phyloP scores from a whole-genome alignment of 2,888 invertebrate genomes.

The Xanthorhoe spadicearia region DNA sequence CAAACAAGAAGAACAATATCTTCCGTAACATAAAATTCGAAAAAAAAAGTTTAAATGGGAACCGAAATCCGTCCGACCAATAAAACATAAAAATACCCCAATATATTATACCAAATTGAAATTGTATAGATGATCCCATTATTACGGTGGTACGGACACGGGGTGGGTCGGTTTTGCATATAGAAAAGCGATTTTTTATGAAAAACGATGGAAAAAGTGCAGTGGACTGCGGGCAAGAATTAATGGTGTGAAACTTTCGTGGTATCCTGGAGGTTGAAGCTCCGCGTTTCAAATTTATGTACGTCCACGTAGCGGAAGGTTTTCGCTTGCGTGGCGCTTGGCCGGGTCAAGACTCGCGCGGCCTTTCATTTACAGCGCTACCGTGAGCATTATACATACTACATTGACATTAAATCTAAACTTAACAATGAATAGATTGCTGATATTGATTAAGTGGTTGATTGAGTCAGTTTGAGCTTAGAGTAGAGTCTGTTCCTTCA shows the following conservation, averaged over 20 bases:
- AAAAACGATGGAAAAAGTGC: slow-evolving; percentile 67
- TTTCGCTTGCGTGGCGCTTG: slow-evolving; percentile 44
- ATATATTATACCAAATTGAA: slow-evolving; percentile 74
- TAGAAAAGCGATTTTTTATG: slow-evolving; percentile 66
- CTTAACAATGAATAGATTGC: background rate
- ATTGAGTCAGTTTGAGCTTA: too few species aligned
- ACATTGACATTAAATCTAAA: too few species aligned
- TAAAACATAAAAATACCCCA: slow-evolving; percentile 78
- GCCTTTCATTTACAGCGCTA: slow-evolving; percentile 25
- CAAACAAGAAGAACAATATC: slow-evolving; percentile 66
- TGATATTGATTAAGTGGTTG: too few species aligned
- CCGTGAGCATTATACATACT: background rate
- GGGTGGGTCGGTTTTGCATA: slow-evolving; percentile 67
- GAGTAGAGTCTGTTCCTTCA: too few species aligned
- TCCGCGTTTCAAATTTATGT: slow-evolving; percentile 69
- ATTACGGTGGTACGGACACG: slow-evolving; percentile 66
- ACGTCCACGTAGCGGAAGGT: slow-evolving; percentile 56
- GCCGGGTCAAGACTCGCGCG: slow-evolving; percentile 32
- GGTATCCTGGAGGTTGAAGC: slow-evolving; percentile 46
- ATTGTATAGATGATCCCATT: slow-evolving; percentile 76
- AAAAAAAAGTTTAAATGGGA: slow-evolving; percentile 77
- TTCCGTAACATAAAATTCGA: slow-evolving; percentile 81
- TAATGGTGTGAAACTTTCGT: slow-evolving; percentile 80
- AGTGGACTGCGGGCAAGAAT: slow-evolving; percentile 76
- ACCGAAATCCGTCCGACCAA: slow-evolving; percentile 73